Evolutionary conservation across 2,888 invertebrate genomes (phyloP).

Genomic region (Germaria angustata): DNA sequence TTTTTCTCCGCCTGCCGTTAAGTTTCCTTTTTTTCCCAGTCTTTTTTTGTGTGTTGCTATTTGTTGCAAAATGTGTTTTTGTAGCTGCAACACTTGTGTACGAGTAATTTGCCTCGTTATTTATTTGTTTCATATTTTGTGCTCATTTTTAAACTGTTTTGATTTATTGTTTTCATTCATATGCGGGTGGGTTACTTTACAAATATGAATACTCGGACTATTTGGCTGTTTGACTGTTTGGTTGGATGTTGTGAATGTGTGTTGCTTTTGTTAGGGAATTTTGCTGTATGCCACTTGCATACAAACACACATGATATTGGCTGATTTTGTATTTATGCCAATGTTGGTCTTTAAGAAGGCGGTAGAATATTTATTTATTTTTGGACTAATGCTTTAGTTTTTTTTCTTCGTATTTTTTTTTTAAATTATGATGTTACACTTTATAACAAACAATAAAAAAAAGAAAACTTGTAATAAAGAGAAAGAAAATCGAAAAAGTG

Average conservation of each 20-base stretch:
- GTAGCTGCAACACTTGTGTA: constrained; percentile 36
- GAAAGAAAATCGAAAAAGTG: constrained; percentile 9
- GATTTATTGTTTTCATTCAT: constrained; percentile 65
- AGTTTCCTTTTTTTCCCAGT: neutral
- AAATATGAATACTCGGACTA: constrained; percentile 11
- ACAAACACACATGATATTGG: neutral
- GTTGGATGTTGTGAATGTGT: neutral
- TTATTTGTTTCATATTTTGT: constrained; percentile 66
- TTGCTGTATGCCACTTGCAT: neutral
- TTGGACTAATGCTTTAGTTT: constrained; percentile 18
- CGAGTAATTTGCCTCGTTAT: constrained; percentile 64
- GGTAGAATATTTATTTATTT: constrained; percentile 53
- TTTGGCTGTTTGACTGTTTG: neutral
- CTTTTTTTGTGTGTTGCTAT: neutral
- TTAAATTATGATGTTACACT: constrained; percentile 59
- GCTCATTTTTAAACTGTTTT: constrained; percentile 64
- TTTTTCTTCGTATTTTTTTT: constrained; percentile 27
- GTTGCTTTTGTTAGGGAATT: constrained; percentile 7
- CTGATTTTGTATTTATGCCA: constrained; percentile 9
- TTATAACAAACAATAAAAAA: neutral
- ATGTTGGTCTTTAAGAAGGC: constrained; percentile 41
- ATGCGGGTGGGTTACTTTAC: constrained; percentile 61
- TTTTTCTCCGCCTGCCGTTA: neutral
- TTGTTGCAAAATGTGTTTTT: constrained; percentile 11
- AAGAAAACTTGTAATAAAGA: neutral